Evolutionary conservation across 2,797 vertebrate genomes (phyloP), one percentile per base, ranked within the genome.

Genomic region (Enteromius unitaeniatus): DNA sequence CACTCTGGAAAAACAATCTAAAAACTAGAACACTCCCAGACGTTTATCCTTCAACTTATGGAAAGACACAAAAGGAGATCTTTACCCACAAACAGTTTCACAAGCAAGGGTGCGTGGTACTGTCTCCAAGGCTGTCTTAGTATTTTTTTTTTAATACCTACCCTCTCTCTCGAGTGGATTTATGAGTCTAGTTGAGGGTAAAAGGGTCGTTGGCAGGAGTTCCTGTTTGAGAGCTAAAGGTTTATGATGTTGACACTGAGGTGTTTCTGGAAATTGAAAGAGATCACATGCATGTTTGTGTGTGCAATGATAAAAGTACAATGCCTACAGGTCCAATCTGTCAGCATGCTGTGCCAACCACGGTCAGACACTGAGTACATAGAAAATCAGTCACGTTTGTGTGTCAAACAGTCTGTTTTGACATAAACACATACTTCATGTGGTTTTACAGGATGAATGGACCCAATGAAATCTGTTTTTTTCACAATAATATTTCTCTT

Each of bases 1-100:
- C 79, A 78, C 84, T 86, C 88, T 91, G 92, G 88, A 89, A 92
- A 94, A 93, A 91, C 91, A 92, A 92, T 93, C 91, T 92, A 19
- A 87, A 85, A 89, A 85, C 86, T 90, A 89, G 84, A 79, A 85
- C 90, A 91, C 91, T 84, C 89, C 78, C 88, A 86, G 89, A 91
- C 89, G 88, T 88, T 90, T 45, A 79, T 86, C 84, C 92, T 93
- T 88, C 92, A 93, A 93, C 92, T 93, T 89, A 91, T 91, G 89
- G 88, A 89, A 84, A 89, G 91, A 83, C 90, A 89, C 89, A 89
- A 92, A 90, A 88, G 84, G 76, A 78, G 55, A 72, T 65, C n/a
- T 80, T 78, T 55, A 70, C 83, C 89, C 91, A 88, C 91, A 88
- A 64, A 73, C 69, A 72, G 87, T 80, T 60, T 85, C 77, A 76